These are phyloP conservation scores for Ceratitis capitata DNA, from an alignment of 1,140 invertebrate species.

Conservation along the genomic window DNA sequence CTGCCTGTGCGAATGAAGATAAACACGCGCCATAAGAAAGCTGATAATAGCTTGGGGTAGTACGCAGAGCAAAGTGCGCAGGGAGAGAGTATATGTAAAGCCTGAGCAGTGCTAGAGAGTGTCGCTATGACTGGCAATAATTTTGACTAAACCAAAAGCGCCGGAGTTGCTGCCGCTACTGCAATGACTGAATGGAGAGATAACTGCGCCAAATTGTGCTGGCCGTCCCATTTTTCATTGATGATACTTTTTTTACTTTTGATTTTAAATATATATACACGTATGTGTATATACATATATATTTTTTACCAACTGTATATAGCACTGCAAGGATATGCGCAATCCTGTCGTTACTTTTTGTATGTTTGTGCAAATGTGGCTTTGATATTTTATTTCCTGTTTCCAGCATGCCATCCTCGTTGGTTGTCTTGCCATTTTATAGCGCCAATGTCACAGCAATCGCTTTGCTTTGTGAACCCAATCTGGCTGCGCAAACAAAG, in stretches of 20 bases:
- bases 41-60: background rate
- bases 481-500: slow-evolving; percentile 8
- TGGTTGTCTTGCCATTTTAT: background rate
- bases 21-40: slow-evolving; percentile 11
- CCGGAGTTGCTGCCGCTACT: background rate
- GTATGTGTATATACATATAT: background rate
- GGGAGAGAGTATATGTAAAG: background rate
- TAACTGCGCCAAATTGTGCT: slow-evolving; percentile 36
- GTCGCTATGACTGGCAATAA: background rate
- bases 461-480: slow-evolving; percentile 17
- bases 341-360: background rate
- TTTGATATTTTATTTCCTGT: background rate
- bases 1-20: slow-evolving; percentile 38
- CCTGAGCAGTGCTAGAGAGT: background rate
- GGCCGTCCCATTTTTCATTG: slow-evolving; percentile 19
- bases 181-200: slow-evolving; percentile 30
- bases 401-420: background rate
- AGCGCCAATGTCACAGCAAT: slow-evolving; percentile 16
- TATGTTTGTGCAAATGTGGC: background rate
- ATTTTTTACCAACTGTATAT: too few species aligned
- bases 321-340: too few species aligned
- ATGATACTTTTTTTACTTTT: background rate
- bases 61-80: background rate
- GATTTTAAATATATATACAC: background rate
- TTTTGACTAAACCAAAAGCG: background rate